Evolutionary conservation across 1,140 invertebrate species (phyloP), one percentile per base, ranked within the genome.

Genomic region (Saccostrea echinata): DNA sequence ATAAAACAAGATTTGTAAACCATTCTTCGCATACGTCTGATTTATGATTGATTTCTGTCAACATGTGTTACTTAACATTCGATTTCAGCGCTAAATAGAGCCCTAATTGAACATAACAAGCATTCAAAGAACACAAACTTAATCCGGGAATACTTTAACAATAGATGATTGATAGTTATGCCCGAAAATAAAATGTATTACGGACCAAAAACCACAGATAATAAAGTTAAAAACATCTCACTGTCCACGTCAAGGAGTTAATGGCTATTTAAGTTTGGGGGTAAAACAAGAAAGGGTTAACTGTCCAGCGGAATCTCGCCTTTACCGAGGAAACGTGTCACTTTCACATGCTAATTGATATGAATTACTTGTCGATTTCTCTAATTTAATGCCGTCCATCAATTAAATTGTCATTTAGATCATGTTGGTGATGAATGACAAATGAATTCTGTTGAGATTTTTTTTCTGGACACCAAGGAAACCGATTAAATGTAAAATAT

Each of bases 371-470:
- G 68, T 76, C 68, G 27, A 76, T 27, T 33, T 33, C 30, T 76
- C 68, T 27, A 76, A 33, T 76, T 27, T 76, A 76, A 76, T 76
- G 27, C 68, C 68, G 68, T 30, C 68, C 68, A 76, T 76, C 68
- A 76, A 76, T 76, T 76, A 30, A 76, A 76, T 76, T 76, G 68
- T 33, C 68, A 33, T 76, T 76, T 30, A 12, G 68, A 30, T 12
- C 68, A 27, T 30, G 68, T 27, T 12, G 68, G 27, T 76, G 68
- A 76, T 76, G 24, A 76, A 76, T 76, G 24, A 33, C 27, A 33
- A 30, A 76, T 76, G 13, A 18, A 30, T 33, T 33, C 16, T 76
- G 24, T 30, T 76, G 16, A 33, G 3, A 16, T 13, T 16, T 76
- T 71, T 30, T 33, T 16, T 30, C 24, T 76, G 27, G 30, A 76